Conservation (phyloP, 2,797 vertebrate species). For the Microchirus variegatus region DNA sequence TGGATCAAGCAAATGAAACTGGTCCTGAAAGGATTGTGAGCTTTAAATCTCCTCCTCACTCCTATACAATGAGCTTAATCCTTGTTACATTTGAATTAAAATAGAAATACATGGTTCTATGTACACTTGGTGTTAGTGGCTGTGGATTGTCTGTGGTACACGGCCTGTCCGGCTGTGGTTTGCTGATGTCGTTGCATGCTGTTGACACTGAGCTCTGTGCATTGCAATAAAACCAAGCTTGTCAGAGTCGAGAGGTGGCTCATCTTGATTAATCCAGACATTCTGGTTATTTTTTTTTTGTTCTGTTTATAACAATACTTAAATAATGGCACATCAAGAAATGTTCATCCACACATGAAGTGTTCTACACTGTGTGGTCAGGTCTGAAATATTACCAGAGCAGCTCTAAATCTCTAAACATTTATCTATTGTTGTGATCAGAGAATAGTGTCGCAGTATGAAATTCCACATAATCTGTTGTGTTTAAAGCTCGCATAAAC, state of each 20-base stretch:
- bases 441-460: neutral
- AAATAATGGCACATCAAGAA: neutral
- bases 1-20: neutral
- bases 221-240: slow-evolving; percentile 57
- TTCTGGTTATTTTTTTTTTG: neutral
- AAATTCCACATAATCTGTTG: neutral
- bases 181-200: slow-evolving; percentile 72
- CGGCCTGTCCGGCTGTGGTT: slow-evolving; percentile 64
- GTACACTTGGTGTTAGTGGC: slow-evolving; percentile 39
- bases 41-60: neutral
- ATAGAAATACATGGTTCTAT: slow-evolving; percentile 21
- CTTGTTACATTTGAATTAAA: slow-evolving; percentile 19
- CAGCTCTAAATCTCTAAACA: too few relatives aligned
- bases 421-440: neutral
- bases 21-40: too few relatives aligned
- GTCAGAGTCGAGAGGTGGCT: slow-evolving; percentile 45
- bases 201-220: slow-evolving; percentile 43
- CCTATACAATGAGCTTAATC: slow-evolving; percentile 63
- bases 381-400: neutral
- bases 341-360: too few relatives aligned
- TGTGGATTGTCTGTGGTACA: slow-evolving; percentile 49
- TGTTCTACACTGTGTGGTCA: neutral
- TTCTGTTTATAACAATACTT: neutral
- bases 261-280: slow-evolving; percentile 1
- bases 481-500: slow-evolving; percentile 3